A percentile compares a stretch with the other conserved stretches of the same genome.
phyloP scores from a whole-genome alignment of 2,113 vertebrate species.

The Buteo buteo region DNA sequence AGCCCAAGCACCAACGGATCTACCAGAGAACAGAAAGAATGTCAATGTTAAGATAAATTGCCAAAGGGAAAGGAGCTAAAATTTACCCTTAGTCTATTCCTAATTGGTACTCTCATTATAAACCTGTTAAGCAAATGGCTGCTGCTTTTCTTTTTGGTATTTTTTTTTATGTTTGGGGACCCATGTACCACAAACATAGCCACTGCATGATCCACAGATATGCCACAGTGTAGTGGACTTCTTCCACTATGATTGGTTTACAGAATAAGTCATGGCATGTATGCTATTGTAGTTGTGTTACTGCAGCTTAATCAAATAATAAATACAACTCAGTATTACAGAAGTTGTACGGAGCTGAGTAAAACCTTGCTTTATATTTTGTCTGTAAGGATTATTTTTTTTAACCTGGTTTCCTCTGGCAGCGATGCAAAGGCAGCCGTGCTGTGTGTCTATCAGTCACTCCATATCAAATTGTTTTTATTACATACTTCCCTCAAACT shows the following conservation, averaged over 20 bases:
- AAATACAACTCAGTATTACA: neutral
- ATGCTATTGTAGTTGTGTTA: neutral
- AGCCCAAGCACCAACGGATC: neutral
- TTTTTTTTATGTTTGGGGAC: neutral
- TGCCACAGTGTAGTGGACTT: neutral
- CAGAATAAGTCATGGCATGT: neutral
- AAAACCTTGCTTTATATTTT: neutral
- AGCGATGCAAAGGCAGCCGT: neutral
- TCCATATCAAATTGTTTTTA: neutral
- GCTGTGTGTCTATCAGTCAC: neutral
- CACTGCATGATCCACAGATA: conserved; percentile 33
- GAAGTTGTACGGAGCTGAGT: neutral
- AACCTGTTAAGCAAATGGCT: neutral
- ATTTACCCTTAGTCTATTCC: neutral
- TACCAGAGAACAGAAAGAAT: neutral
- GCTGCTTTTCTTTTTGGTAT: neutral
- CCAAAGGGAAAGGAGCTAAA: neutral
- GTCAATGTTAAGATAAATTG: neutral
- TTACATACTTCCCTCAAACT: neutral
- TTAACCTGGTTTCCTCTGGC: neutral
- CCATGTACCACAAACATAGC: neutral
- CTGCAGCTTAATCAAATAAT: neutral
- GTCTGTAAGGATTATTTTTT: neutral
- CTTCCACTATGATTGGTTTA: neutral
- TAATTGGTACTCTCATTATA: neutral